Conservation (phyloP, 2,113 vertebrate genomes). For the Salvelinus alpinus region DNA sequence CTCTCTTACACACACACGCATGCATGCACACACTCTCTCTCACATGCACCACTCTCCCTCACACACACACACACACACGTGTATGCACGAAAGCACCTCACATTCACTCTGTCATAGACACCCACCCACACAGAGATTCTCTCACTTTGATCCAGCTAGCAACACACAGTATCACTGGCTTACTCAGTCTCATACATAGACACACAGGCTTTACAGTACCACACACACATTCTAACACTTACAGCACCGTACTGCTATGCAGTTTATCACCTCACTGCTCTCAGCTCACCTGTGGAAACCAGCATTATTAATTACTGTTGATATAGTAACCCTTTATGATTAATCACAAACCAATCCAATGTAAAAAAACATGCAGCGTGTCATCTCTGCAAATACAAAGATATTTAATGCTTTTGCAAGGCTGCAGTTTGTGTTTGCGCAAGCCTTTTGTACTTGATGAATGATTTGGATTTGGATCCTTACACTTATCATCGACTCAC, state of each 20-base stretch:
- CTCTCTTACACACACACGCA: not conserved
- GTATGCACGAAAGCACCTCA: not conserved
- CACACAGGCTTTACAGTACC: not conserved
- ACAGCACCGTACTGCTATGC: not conserved
- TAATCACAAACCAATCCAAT: not conserved
- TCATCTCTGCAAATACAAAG: not conserved
- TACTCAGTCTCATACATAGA: not conserved
- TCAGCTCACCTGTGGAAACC: not conserved
- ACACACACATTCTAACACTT: not conserved
- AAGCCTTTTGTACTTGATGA: not conserved
- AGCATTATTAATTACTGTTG: not conserved
- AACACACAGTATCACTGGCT: not conserved
- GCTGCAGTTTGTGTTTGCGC: not conserved
- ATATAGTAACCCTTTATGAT: not conserved
- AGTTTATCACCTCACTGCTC: not conserved
- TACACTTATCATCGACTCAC: not conserved
- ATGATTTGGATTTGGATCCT: not conserved
- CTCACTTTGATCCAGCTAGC: not conserved
- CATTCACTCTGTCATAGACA: not conserved
- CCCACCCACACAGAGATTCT: not conserved
- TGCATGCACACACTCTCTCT: conserved; percentile 2
- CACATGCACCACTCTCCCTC: not conserved
- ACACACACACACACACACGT: not conserved
- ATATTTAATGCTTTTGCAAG: not conserved
- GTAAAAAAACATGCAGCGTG: not conserved